Evolutionary conservation across 1,140 invertebrate genomes (phyloP).

Genomic region (Calephelis nemesis): DNA sequence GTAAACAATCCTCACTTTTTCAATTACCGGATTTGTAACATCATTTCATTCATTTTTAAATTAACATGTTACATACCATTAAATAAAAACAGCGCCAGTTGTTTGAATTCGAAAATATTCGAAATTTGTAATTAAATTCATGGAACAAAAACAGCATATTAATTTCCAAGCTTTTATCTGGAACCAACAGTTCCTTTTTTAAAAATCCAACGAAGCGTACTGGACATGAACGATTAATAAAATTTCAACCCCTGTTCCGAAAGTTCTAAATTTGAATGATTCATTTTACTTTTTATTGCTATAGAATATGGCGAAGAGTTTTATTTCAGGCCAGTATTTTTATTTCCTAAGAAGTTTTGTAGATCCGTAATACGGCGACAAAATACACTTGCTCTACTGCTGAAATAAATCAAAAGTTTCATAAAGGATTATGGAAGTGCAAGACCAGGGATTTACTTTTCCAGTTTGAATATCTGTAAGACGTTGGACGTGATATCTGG

Average conservation of each 20-base stretch:
- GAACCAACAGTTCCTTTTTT: slow-evolving; percentile 17
- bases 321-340: slow-evolving; percentile 8
- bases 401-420: background rate
- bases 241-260: slow-evolving; percentile 13
- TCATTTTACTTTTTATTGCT: slow-evolving; percentile 14
- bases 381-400: background rate
- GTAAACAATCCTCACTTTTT: too few species aligned
- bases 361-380: too few species aligned
- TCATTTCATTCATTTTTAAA: too few species aligned
- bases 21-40: too few species aligned
- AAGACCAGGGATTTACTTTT: background rate
- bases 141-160: slow-evolving; percentile 18
- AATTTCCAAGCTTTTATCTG: slow-evolving; percentile 18
- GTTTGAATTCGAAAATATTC: background rate
- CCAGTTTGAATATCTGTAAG: background rate
- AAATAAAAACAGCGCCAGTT: background rate
- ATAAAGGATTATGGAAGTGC: background rate
- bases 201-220: slow-evolving; percentile 14
- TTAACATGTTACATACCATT: too few species aligned
- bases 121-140: slow-evolving; percentile 15
- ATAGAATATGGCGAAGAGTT: slow-evolving; percentile 2
- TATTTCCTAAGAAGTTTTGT: background rate
- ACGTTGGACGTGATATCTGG: background rate
- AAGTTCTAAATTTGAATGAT: slow-evolving; percentile 16
- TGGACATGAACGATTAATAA: slow-evolving; percentile 19